Conservation (phyloP, 1,140 invertebrate genomes). For the Papilio glaucus region DNA sequence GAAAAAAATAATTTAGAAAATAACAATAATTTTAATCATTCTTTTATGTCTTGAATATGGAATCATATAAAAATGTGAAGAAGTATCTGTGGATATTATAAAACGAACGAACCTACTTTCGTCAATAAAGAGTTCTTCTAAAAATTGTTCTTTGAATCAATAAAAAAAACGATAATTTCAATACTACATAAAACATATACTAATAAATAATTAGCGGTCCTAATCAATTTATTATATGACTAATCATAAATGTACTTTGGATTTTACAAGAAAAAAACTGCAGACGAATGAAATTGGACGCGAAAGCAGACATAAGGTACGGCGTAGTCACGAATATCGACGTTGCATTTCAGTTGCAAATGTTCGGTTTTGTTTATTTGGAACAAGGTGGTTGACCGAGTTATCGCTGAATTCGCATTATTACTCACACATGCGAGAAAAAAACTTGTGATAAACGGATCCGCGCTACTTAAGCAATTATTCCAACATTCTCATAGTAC, state of each 20-base stretch:
- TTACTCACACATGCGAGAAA: conserved; percentile 39
- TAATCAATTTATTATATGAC: not conserved
- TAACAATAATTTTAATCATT: no score
- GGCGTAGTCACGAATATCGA: conserved; percentile 45
- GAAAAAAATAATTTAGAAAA: no score
- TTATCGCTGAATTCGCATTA: conserved; percentile 49
- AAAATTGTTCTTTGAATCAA: no score
- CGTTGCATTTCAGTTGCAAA: conserved; percentile 57
- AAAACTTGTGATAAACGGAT: conserved; percentile 1
- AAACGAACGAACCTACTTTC: no score
- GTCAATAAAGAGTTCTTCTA: no score
- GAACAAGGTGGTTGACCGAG: conserved; percentile 58
- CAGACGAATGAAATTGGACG: conserved; percentile 14
- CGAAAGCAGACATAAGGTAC: conserved; percentile 3
- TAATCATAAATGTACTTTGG: not conserved
- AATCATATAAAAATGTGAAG: no score
- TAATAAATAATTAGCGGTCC: no score
- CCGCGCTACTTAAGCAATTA: not conserved
- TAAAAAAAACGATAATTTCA: no score
- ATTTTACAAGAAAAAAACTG: not conserved
- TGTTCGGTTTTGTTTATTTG: conserved; percentile 54
- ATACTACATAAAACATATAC: no score
- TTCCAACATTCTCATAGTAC: not conserved
- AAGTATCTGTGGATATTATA: no score
- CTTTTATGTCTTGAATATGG: no score